These are phyloP conservation scores for Archivesica marissinica DNA, from an alignment of 1,140 invertebrate species.

Conservation along the genomic window DNA sequence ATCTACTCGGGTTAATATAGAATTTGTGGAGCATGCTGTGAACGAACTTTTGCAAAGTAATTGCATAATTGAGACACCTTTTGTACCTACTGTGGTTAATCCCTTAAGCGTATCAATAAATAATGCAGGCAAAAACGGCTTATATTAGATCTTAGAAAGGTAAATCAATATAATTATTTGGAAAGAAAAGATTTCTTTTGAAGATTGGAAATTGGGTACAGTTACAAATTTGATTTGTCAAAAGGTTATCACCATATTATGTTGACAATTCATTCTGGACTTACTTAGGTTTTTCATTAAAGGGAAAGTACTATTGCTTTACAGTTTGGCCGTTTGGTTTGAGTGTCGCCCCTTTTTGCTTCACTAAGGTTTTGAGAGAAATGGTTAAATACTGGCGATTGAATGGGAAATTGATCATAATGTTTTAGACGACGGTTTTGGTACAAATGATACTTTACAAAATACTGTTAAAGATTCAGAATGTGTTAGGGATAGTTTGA, in stretches of 20 bases:
- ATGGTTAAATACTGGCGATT: neutral
- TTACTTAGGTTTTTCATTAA: too few relatives aligned
- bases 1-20: neutral
- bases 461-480: too few relatives aligned
- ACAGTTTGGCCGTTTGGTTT: neutral
- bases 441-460: too few relatives aligned
- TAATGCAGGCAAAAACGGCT: constrained; percentile 7
- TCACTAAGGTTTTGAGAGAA: neutral
- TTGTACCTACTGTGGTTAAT: neutral
- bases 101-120: too few relatives aligned
- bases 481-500: neutral
- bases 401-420: neutral
- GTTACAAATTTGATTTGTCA: neutral
- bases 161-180: neutral
- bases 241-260: neutral
- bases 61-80: neutral
- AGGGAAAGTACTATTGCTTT: neutral
- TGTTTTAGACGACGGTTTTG: neutral
- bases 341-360: neutral
- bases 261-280: too few relatives aligned
- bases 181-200: neutral
- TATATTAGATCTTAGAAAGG: neutral
- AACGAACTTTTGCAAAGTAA: neutral
- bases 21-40: neutral
- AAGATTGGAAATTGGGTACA: neutral